phyloP scores from a whole-genome alignment of 2,797 vertebrate species.

The Forpus xanthops region DNA sequence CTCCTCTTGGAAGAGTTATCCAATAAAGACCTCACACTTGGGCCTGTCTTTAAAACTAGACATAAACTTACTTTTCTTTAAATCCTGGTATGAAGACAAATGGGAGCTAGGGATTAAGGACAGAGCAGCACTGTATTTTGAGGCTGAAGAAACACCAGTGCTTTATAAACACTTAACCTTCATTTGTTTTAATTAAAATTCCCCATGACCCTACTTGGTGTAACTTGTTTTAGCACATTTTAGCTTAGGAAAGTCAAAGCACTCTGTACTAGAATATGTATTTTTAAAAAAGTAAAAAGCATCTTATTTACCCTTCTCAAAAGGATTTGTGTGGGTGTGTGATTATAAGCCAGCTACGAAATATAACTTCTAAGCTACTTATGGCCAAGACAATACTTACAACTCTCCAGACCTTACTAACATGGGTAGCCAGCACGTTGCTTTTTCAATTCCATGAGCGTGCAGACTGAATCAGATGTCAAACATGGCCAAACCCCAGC shows the following conservation, averaged over 20 bases:
- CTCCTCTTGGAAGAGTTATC: background rate
- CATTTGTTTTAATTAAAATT: background rate
- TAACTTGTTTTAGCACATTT: background rate
- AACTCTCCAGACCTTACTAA: background rate
- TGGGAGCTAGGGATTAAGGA: background rate
- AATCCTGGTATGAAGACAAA: background rate
- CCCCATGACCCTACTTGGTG: background rate
- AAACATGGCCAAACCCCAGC: background rate
- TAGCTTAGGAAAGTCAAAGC: background rate
- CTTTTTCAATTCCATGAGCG: rapidly evolving
- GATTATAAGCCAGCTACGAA: background rate
- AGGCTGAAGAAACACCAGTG: background rate
- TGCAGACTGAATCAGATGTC: background rate
- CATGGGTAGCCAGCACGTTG: rapidly evolving
- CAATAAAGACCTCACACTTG: background rate
- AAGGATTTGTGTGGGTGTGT: background rate
- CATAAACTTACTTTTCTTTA: background rate
- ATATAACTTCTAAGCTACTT: background rate
- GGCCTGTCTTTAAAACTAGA: background rate
- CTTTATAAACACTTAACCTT: background rate
- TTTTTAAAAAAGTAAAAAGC: background rate
- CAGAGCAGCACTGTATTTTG: background rate
- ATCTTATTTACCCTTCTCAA: background rate
- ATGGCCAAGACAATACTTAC: background rate
- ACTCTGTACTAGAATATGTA: background rate